Percentiles rank a stretch among this genome's conserved stretches.
Conservation (phyloP, 2,113 vertebrate genomes). For the Nycticebus coucang region DNA sequence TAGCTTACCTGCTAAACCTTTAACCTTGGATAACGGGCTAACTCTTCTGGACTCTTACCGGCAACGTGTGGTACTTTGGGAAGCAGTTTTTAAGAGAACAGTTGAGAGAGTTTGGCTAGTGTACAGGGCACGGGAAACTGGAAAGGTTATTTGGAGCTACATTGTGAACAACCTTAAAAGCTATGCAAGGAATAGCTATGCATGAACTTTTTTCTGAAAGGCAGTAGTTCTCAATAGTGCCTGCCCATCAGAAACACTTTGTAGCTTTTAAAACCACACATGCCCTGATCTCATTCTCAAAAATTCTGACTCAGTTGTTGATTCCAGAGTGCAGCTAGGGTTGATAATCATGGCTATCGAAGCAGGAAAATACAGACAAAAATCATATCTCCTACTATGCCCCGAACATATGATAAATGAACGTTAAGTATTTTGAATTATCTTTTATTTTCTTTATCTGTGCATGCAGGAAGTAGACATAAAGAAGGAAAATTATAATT, state of each 20-base stretch:
- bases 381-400: neutral
- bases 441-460: neutral
- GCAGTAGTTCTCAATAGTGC: neutral
- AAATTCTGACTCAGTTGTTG: neutral
- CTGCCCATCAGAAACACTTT: neutral
- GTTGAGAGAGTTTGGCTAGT: neutral
- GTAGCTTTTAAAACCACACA: neutral
- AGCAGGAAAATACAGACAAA: neutral
- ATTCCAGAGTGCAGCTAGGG: neutral
- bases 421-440: neutral
- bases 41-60: conserved; percentile 17
- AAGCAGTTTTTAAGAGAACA: neutral
- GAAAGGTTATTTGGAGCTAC: neutral
- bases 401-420: neutral
- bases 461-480: neutral
- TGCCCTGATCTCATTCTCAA: neutral
- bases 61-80: neutral
- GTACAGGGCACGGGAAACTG: neutral
- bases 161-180: neutral
- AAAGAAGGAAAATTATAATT: conserved; percentile 7
- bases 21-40: neutral
- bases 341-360: neutral
- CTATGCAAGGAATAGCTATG: neutral
- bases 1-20: neutral
- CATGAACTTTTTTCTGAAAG: neutral